Percentiles rank a stretch among this genome's conserved stretches.
These are phyloP conservation scores for Yponomeuta sedellus DNA, from an alignment of 2,888 invertebrate species.

Conservation along the genomic window DNA sequence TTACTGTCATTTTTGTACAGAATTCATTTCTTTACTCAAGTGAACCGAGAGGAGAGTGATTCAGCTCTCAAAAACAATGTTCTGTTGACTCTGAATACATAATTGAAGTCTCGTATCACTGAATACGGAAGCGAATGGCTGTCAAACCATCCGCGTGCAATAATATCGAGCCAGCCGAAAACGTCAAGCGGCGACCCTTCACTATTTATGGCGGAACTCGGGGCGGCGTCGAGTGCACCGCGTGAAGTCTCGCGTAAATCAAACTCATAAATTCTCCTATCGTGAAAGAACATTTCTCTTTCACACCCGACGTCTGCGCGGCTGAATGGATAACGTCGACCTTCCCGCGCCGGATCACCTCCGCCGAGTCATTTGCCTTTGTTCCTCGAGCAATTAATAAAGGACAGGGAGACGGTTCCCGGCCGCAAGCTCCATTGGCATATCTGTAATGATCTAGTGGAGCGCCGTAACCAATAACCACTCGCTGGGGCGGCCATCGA, in stretches of 20 bases:
- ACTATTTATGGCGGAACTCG: slow-evolving; percentile 58
- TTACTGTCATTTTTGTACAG: background rate
- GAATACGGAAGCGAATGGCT: background rate
- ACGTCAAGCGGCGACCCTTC: slow-evolving; percentile 60
- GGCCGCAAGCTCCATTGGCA: slow-evolving; percentile 60
- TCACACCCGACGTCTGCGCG: slow-evolving; percentile 63
- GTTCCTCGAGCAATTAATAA: slow-evolving; percentile 74
- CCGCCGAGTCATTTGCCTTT: slow-evolving; percentile 75
- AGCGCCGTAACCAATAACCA: slow-evolving; percentile 42
- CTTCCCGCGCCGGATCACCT: slow-evolving; percentile 71
- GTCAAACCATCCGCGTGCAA: slow-evolving; percentile 36
- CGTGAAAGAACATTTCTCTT: slow-evolving; percentile 76
- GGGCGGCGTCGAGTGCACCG: slow-evolving; percentile 44
- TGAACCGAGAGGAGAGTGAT: too few relatives aligned
- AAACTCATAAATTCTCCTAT: slow-evolving; percentile 74
- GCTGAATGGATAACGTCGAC: slow-evolving; percentile 73
- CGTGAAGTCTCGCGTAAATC: slow-evolving; percentile 71
- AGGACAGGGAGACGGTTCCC: slow-evolving; percentile 66
- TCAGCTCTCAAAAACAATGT: background rate
- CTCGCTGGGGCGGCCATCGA: slow-evolving; percentile 47
- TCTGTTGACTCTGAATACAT: background rate
- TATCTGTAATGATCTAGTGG: slow-evolving; percentile 69
- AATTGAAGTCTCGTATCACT: background rate
- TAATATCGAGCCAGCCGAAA: slow-evolving; percentile 57
- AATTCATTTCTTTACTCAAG: background rate